Evolutionary conservation across 1,140 invertebrate genomes (phyloP), one percentile per base, ranked within the genome.

Genomic region (Probaryconus sp.): DNA sequence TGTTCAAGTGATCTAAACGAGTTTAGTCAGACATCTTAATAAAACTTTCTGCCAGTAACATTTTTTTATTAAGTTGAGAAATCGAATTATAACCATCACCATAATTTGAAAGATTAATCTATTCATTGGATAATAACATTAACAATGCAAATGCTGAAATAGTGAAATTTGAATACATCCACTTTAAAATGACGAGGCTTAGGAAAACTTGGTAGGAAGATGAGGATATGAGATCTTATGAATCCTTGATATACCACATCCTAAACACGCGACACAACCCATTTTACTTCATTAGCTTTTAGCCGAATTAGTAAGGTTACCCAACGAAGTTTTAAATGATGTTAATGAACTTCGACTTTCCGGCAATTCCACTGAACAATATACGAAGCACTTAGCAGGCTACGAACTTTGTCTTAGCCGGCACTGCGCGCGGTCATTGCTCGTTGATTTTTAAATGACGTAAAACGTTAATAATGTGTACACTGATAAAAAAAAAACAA

Each of bases 241-340:
- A 35, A 67, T 71, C 35, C 17, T 38, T 35, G 17, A 64, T 64
- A 43, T n/a, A 51, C 43, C 42, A 47, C 24, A 7, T 33, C 17
- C 24, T 40, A 58, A 71, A 58, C 43, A 71, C 51, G 37, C 50
- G 30, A 71, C 43, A 42, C 26, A 50, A 43, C 24, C 18, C 30
- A 58, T 64, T 64, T 64, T 50, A 50, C 68, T 56, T 71, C 68
- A 61, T 71, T 71, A 56, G 50, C 58, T 63, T 71, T 71, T 56
- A 71, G 68, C 50, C 21, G 42, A 70, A 63, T 58, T 71, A 51
- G 51, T 16, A 56, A 51, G 43, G 58, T 38, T 58, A 35, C 7
- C 30, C 35, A 56, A 11, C 28, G 21, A 71, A 71, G 50, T 56
- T 63, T 64, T 58, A 43, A 64, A 63, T 51, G 53, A 64, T 58